These are phyloP conservation scores for Coleophora deauratella DNA, from an alignment of 2,888 invertebrate genomes.

Conservation along the genomic window DNA sequence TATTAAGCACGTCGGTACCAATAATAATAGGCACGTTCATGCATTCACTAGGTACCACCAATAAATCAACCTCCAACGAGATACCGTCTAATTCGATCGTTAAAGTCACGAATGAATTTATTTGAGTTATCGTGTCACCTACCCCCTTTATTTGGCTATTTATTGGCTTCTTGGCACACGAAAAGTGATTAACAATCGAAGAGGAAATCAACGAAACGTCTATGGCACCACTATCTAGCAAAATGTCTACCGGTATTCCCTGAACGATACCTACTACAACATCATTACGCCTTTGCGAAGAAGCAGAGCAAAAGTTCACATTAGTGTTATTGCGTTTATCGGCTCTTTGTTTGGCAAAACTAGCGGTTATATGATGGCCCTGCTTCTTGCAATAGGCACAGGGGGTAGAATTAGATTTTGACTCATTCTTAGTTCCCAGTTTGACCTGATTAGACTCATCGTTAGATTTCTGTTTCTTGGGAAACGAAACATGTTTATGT, in stretches of 20 bases:
- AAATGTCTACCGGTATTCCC: slow-evolving; percentile 11
- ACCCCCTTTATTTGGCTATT: slow-evolving; percentile 9
- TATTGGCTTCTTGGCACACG: neutral
- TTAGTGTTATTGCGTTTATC: slow-evolving; percentile 2
- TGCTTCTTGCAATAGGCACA: slow-evolving; percentile 9
- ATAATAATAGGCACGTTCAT: slow-evolving; percentile 9
- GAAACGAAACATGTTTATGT: neutral
- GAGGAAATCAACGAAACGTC: slow-evolving; percentile 9
- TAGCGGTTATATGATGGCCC: slow-evolving; percentile 7
- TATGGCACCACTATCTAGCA: slow-evolving; percentile 9
- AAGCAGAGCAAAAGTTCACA: slow-evolving; percentile 7
- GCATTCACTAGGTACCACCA: slow-evolving; percentile 4
- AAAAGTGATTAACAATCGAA: slow-evolving; percentile 1
- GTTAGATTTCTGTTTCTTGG: neutral
- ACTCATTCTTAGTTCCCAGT: neutral
- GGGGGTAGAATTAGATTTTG: neutral
- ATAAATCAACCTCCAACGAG: slow-evolving; percentile 11
- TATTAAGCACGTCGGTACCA: slow-evolving; percentile 12
- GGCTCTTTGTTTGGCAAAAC: slow-evolving; percentile 9
- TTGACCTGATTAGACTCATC: too few species aligned
- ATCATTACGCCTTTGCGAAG: neutral
- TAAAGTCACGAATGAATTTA: slow-evolving; percentile 5
- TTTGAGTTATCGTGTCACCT: slow-evolving; percentile 5
- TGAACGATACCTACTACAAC: slow-evolving; percentile 6
- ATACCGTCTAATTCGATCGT: slow-evolving; percentile 9